Conservation (phyloP, 2,888 invertebrate species). For the Actias luna region DNA sequence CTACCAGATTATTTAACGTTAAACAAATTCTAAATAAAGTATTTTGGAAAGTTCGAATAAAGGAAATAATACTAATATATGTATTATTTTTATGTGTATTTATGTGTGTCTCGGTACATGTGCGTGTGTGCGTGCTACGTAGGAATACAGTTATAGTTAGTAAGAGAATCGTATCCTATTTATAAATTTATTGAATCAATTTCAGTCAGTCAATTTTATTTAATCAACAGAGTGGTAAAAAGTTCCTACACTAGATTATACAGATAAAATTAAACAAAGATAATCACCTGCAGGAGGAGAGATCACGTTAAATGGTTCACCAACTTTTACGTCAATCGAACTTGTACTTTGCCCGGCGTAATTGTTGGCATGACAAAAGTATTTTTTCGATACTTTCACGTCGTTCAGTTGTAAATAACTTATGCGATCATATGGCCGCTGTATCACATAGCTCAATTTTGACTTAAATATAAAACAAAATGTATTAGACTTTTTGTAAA, state of each 20-base stretch:
- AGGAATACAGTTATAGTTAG: too few species aligned
- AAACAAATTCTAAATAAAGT: too few species aligned
- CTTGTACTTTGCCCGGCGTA: neutral
- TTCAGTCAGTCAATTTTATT: neutral
- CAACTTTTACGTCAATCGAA: neutral
- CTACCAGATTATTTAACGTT: too few species aligned
- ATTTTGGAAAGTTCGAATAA: too few species aligned
- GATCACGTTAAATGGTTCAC: neutral
- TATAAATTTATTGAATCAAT: too few species aligned
- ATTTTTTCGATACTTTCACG: neutral
- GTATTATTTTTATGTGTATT: too few species aligned
- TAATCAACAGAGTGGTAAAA: neutral
- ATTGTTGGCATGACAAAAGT: neutral
- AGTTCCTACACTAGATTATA: neutral
- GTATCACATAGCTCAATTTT: slow-evolving; percentile 16
- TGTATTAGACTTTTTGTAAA: too few species aligned
- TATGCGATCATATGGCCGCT: slow-evolving; percentile 16
- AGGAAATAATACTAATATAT: too few species aligned
- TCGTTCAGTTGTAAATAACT: neutral
- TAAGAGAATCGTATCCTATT: too few species aligned
- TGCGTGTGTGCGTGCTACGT: too few species aligned
- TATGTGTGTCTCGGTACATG: too few species aligned
- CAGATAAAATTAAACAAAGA: neutral
- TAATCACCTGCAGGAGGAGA: neutral
- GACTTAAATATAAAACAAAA: too few species aligned